Evolutionary conservation across 2,113 vertebrate genomes (phyloP).

Genomic region (Lethenteron reissneri): DNA sequence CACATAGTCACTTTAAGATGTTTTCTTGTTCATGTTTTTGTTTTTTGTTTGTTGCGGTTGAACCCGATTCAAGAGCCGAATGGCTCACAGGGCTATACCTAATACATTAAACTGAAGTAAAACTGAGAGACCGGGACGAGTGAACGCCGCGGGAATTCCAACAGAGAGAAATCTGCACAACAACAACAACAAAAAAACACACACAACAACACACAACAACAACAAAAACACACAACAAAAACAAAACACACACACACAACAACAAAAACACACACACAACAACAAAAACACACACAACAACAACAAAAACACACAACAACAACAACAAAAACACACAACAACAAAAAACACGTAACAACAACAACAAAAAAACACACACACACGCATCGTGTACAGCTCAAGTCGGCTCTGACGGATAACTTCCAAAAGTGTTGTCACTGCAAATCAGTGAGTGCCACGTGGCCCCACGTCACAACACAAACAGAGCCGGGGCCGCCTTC

Average conservation of each 20-base stretch:
- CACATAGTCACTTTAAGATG: too few relatives aligned
- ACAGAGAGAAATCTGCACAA: background rate
- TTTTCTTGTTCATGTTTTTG: too few relatives aligned
- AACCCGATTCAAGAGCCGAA: too few relatives aligned
- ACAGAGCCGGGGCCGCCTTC: too few relatives aligned
- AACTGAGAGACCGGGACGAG: too few relatives aligned
- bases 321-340: background rate
- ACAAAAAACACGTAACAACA: background rate
- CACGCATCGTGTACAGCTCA: background rate
- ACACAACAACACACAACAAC: background rate
- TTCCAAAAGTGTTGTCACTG: background rate
- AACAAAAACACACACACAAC: background rate
- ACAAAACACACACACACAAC: background rate
- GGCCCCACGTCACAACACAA: too few relatives aligned
- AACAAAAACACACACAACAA: background rate
- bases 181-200: background rate
- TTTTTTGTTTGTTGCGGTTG: too few relatives aligned
- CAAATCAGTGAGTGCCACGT: too few relatives aligned
- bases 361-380: background rate
- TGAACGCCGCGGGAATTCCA: background rate
- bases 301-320: background rate
- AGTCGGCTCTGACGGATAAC: background rate
- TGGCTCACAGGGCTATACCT: too few relatives aligned
- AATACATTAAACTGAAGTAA: too few relatives aligned
- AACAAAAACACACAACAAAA: background rate